Percentiles rank a stretch among this genome's conserved stretches.
Conservation (phyloP, 2,888 invertebrate species). For the Apamea monoglypha region DNA sequence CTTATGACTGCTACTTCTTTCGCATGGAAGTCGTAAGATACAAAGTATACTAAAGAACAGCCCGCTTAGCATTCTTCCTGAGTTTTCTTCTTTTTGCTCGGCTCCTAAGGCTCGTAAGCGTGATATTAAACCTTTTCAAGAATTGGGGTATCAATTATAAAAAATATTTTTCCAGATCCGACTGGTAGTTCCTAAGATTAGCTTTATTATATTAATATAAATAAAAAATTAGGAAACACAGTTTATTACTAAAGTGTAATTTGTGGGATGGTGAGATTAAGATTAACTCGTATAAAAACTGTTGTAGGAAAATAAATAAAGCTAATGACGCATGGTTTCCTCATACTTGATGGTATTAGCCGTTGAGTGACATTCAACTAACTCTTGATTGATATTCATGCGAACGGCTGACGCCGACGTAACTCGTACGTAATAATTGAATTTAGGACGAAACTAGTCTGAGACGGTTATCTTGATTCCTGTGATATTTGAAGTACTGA, state of each 20-base stretch:
- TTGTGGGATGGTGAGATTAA: conserved; percentile 23
- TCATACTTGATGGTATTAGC: conserved; percentile 1
- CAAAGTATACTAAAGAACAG: too few relatives aligned
- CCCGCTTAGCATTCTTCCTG: too few relatives aligned
- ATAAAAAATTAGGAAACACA: conserved; percentile 25
- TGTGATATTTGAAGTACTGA: conserved; percentile 13
- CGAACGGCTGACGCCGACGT: conserved; percentile 26
- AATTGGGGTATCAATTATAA: background rate
- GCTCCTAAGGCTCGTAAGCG: too few relatives aligned
- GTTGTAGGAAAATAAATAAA: conserved; percentile 5
- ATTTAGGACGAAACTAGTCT: conserved; percentile 27
- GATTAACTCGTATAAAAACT: conserved; percentile 30
- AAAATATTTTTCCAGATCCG: background rate
- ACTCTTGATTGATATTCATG: conserved; percentile 43
- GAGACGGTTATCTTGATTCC: conserved; percentile 7
- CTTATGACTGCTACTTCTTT: too few relatives aligned
- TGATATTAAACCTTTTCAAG: background rate
- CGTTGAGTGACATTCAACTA: conserved; percentile 25
- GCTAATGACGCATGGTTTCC: conserved; percentile 1
- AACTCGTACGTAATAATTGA: conserved; percentile 34
- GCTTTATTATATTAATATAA: too few relatives aligned
- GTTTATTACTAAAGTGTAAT: conserved; percentile 38
- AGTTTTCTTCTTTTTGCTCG: too few relatives aligned
- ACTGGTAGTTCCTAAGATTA: too few relatives aligned
- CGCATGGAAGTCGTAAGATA: too few relatives aligned